Evolutionary conservation across 1,140 invertebrate genomes (phyloP).

Genomic region (Bombus fervidus): DNA sequence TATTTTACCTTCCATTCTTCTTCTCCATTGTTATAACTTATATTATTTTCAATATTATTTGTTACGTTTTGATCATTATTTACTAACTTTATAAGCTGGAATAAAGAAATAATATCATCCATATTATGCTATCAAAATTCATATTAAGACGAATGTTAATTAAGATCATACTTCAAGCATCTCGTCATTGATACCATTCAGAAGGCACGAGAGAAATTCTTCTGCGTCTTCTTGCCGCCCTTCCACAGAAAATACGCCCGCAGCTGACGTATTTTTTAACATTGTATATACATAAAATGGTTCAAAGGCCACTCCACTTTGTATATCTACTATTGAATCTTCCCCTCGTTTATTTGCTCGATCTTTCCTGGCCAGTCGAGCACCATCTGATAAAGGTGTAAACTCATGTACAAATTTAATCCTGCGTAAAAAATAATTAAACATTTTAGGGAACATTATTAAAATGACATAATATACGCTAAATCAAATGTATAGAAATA

Average conservation of each 20-base stretch:
- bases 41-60: conserved; percentile 70
- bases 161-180: conserved; percentile 90
- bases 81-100: conserved; percentile 87
- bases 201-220: conserved; percentile 95
- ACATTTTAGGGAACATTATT: background rate
- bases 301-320: conserved; percentile 89
- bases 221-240: conserved; percentile 97
- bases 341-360: conserved; percentile 76
- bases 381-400: conserved; percentile 83
- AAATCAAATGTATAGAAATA: background rate
- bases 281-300: conserved; percentile 92
- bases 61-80: conserved; percentile 78
- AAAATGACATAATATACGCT: background rate
- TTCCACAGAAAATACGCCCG: conserved; percentile 88
- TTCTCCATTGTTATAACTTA: conserved; percentile 83
- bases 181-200: conserved; percentile 97
- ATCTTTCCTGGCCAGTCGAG: conserved; percentile 82
- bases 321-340: conserved; percentile 75
- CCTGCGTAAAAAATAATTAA: conserved; percentile 77
- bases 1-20: conserved; percentile 85
- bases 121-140: background rate
- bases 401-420: conserved; percentile 88
- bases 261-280: conserved; percentile 88
- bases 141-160: conserved; percentile 26
- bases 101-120: conserved; percentile 59